Conservation (phyloP, 2,888 invertebrate genomes). For the Tinea pellionella region DNA sequence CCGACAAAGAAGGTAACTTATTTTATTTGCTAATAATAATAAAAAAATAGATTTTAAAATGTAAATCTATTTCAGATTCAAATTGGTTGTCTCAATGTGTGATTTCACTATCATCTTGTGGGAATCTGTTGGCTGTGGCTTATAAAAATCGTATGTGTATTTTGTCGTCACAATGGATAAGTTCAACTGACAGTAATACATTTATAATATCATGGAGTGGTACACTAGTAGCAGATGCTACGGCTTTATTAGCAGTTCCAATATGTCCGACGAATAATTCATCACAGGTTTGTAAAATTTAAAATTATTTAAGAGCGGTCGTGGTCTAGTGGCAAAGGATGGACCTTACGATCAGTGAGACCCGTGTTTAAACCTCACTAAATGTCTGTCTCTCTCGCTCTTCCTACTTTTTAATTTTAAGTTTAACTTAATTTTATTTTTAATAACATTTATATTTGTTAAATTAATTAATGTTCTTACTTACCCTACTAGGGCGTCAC, state of each 20-base stretch:
- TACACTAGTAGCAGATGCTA: constrained; percentile 48
- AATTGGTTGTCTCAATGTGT: constrained; percentile 56
- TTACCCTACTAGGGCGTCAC: too few relatives aligned
- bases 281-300: constrained; percentile 43
- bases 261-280: constrained; percentile 56
- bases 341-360: too few relatives aligned
- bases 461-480: too few relatives aligned
- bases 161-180: constrained; percentile 59
- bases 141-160: constrained; percentile 49
- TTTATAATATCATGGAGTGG: constrained; percentile 62
- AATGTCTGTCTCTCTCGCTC: too few relatives aligned
- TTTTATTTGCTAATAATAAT: neutral
- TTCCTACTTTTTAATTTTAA: too few relatives aligned
- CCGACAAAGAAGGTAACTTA: constrained; percentile 53
- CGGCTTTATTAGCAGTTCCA: constrained; percentile 41
- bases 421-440: too few relatives aligned
- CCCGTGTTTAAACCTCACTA: too few relatives aligned
- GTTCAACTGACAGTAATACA: constrained; percentile 47
- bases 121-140: constrained; percentile 50
- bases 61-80: constrained; percentile 37
- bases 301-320: constrained; percentile 65
- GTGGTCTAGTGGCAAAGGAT: too few relatives aligned
- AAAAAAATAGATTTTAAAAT: neutral
- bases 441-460: too few relatives aligned
- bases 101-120: constrained; percentile 55